phyloP scores from a whole-genome alignment of 2,113 vertebrate species.

The Dipodomys stephensi region DNA sequence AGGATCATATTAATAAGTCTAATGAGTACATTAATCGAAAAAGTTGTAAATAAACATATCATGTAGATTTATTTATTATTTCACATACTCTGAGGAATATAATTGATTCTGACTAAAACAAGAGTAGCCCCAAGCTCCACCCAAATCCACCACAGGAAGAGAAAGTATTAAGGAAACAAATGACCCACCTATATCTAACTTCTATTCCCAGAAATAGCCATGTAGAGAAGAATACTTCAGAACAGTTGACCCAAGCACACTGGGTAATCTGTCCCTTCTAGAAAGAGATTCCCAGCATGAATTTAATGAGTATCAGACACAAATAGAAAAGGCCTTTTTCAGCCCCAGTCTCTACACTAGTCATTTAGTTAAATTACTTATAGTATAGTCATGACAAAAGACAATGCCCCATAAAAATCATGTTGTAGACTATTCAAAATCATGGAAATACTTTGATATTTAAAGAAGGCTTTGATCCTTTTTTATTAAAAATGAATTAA shows the following conservation, averaged over 20 bases:
- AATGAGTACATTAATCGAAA: constrained; percentile 50
- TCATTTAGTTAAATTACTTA: constrained; percentile 50
- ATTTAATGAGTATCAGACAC: constrained; percentile 30
- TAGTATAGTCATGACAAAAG: neutral
- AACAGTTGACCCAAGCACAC: neutral
- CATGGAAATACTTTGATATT: constrained; percentile 32
- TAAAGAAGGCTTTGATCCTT: neutral
- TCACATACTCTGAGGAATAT: neutral
- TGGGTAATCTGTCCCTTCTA: neutral
- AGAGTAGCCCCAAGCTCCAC: neutral
- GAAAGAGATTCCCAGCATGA: neutral
- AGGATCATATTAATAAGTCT: constrained; percentile 56
- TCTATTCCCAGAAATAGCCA: neutral
- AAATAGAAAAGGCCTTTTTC: neutral
- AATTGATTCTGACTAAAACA: constrained; percentile 24
- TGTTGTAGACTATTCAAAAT: constrained; percentile 1
- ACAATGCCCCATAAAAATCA: constrained; percentile 17
- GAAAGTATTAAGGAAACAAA: neutral
- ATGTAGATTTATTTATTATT: constrained; percentile 68
- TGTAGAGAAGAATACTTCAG: neutral
- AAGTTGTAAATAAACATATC: constrained; percentile 64
- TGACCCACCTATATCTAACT: constrained; percentile 16
- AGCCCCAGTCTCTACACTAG: constrained; percentile 1
- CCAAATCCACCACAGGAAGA: neutral
- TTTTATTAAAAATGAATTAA: constrained; percentile 32